A percentile compares a stretch with the other conserved stretches of the same genome.
phyloP scores from a whole-genome alignment of 2,797 vertebrate species.

The Pteronotus mesoamericanus region DNA sequence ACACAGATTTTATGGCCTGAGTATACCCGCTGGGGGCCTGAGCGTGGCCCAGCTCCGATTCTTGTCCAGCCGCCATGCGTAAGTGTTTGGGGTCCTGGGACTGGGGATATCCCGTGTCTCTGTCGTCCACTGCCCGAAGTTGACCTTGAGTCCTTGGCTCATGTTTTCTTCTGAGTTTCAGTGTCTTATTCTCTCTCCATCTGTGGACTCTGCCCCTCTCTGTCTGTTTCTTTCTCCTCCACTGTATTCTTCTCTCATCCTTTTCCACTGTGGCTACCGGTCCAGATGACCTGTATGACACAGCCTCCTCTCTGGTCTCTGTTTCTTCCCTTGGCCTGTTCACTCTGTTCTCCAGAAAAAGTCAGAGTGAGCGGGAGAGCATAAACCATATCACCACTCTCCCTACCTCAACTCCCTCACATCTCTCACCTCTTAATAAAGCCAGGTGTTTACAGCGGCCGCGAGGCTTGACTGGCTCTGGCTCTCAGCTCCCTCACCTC shows the following conservation, averaged over 20 bases:
- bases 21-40: slow-evolving; percentile 84
- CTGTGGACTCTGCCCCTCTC: neutral
- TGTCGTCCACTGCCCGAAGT: neutral
- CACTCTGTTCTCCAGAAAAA: neutral
- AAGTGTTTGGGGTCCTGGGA: neutral
- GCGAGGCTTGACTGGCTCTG: rapidly evolving
- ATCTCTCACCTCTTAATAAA: neutral
- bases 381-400: neutral
- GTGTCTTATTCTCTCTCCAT: neutral
- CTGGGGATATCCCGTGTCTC: neutral
- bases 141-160: neutral
- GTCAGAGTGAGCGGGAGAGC: neutral
- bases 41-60: slow-evolving; percentile 79
- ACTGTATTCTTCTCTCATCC: neutral
- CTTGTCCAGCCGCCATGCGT: slow-evolving; percentile 91
- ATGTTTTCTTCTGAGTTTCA: neutral
- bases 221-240: neutral
- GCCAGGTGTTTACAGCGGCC: neutral
- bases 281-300: neutral
- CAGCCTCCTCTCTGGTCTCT: neutral
- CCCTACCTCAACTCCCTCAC: neutral
- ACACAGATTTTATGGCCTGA: slow-evolving; percentile 90
- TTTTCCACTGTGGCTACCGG: neutral
- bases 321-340: neutral
- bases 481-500: neutral